Conservation (phyloP, 2,797 vertebrate genomes). For the Orientallactaga sibirica region DNA sequence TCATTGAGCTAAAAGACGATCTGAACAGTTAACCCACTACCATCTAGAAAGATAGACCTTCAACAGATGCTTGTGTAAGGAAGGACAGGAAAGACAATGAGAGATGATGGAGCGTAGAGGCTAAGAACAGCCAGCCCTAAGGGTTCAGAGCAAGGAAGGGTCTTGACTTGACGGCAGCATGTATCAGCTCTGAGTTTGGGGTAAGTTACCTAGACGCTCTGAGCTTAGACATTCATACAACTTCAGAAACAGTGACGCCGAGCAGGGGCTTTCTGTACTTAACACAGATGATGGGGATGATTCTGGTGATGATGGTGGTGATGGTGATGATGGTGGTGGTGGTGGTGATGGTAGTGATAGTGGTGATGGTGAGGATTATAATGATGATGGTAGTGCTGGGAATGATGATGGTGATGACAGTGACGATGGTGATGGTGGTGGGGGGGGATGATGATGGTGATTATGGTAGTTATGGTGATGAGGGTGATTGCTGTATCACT, state of each 20-base stretch:
- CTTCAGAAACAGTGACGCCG: neutral
- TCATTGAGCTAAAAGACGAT: conserved; percentile 53
- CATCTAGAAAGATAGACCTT: neutral
- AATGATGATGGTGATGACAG: too few relatives aligned
- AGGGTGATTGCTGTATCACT: too few relatives aligned
- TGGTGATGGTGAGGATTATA: neutral
- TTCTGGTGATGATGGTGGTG: neutral
- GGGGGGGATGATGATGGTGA: too few relatives aligned
- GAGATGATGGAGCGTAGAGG: neutral
- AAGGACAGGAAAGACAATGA: neutral
- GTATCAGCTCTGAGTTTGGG: neutral
- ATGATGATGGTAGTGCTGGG: too few relatives aligned
- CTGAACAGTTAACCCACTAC: conserved; percentile 53
- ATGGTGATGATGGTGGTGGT: neutral
- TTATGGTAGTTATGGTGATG: too few relatives aligned
- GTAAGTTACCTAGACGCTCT: neutral
- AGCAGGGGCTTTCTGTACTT: neutral
- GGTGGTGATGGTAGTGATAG: neutral
- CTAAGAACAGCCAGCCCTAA: neutral
- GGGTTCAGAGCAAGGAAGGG: too few relatives aligned
- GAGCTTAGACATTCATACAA: neutral
- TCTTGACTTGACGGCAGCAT: neutral
- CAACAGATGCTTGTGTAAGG: neutral
- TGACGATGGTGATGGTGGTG: too few relatives aligned
- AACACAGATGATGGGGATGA: neutral